Base-by-base conservation (phyloP, 2,797 vertebrate genomes). In the Macroramphosus scolopax region DNA sequence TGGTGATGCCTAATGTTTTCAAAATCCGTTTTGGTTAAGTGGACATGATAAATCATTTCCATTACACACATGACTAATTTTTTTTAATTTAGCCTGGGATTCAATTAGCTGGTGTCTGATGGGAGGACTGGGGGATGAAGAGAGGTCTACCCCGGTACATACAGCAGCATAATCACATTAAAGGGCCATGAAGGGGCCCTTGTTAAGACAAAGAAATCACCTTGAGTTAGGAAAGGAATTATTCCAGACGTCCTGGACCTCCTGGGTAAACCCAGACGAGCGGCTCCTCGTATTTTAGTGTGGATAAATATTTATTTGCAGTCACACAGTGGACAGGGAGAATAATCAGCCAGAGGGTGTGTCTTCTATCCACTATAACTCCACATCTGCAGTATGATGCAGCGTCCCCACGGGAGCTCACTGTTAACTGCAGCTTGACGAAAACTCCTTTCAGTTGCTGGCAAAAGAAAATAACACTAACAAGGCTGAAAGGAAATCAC, bases 1-100 rank as follows among this genome's bases (percentile, higher is more conserved):
- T 69, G 62, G 56, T 68, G 70, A 84, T 69, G 69, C 72, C 75
- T 75, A 5, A n/a, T 82, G 81, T 83, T 84, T 88, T 81, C 82
- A 57, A 81, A 83, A 79, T 87, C 60, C 46, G 69, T 86, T 89
- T 87, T 87, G 71, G 65, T 82, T 87, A 86, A 82, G 77, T 83
- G 87, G 85, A 87, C 82, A 77, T 84, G 75, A 87, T 82, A 78
- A 84, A 75, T 88, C 81, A 86, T 81, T 83, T 83, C 71, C 82
- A 68, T 86, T 86, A 88, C 56, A 77, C 81, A 79, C 50, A 73
- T 82, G 71, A 73, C 76, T 68, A 82, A 83, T 85, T 77, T 81
- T 76, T 54, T 82, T 72, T 87, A 85, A 87, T 77, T 68, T 83
- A 81, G 78, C 78, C 50, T 17, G 54, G 62, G 65, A 76, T 75